These are phyloP conservation scores for Cephalotes varians DNA, from an alignment of 2,888 invertebrate species.

Conservation along the genomic window DNA sequence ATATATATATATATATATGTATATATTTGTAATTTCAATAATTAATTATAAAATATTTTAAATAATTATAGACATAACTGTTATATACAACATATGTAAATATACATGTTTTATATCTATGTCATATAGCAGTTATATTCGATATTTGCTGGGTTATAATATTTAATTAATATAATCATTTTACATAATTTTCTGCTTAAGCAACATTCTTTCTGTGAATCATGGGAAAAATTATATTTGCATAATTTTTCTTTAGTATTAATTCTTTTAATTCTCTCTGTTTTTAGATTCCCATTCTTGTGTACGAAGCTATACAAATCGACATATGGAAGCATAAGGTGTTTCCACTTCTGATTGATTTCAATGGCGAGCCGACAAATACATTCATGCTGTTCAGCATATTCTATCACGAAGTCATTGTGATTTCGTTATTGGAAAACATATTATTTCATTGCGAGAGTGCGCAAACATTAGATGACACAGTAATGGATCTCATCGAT, in stretches of 20 bases:
- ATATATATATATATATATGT: no score
- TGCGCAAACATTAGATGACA: conserved; percentile 92
- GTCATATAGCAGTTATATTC: no score
- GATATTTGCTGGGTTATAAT: neutral
- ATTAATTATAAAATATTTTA: no score
- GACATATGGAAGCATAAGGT: conserved; percentile 95
- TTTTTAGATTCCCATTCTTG: conserved; percentile 90
- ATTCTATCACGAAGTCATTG: conserved; percentile 93
- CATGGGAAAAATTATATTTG: neutral
- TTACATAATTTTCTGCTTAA: neutral
- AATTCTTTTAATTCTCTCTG: conserved; percentile 8
- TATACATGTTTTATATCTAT: no score
- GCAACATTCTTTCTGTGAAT: neutral
- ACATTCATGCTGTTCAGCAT: conserved; percentile 93
- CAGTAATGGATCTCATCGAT: conserved; percentile 93
- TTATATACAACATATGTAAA: no score
- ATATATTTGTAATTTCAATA: no score
- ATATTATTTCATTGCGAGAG: conserved; percentile 93
- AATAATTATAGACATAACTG: no score
- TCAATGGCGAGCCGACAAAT: conserved; percentile 89
- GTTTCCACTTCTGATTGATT: conserved; percentile 91
- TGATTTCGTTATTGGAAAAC: conserved; percentile 93
- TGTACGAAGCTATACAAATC: conserved; percentile 94
- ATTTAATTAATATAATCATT: neutral
- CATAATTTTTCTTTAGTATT: neutral